These are phyloP conservation scores for Sclerodermus sp. DNA, from an alignment of 2,888 invertebrate genomes.

Conservation along the genomic window DNA sequence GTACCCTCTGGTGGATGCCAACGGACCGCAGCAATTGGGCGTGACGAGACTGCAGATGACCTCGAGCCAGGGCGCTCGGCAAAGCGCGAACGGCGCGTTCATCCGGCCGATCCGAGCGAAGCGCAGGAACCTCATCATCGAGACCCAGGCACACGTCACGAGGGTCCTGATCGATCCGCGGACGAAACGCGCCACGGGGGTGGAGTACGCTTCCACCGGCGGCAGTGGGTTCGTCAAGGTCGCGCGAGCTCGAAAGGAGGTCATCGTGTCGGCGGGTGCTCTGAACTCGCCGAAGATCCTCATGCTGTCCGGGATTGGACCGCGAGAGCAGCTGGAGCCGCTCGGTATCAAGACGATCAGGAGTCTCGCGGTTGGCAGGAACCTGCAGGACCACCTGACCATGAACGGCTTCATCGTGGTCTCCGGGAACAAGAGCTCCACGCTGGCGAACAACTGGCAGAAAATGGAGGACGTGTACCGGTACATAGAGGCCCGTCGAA, in stretches of 20 bases:
- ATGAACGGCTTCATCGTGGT: conserved; percentile 54
- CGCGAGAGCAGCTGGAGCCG: conserved; percentile 49
- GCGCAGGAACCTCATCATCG: conserved; percentile 50
- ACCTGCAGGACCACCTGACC: conserved; percentile 61
- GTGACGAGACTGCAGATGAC: conserved; percentile 68
- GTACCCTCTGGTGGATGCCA: conserved; percentile 64
- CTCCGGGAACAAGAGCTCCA: conserved; percentile 37
- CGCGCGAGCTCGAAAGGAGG: conserved; percentile 57
- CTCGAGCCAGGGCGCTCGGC: conserved; percentile 63
- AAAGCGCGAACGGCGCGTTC: conserved; percentile 68
- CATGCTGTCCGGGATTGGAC: conserved; percentile 62
- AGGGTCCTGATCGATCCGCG: conserved; percentile 59
- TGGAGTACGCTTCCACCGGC: conserved; percentile 51
- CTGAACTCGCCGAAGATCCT: conserved; percentile 61
- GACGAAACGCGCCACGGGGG: conserved; percentile 55
- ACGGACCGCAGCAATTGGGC: conserved; percentile 64
- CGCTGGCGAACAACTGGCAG: conserved; percentile 38
- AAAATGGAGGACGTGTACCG: conserved; percentile 52
- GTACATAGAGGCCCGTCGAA: conserved; percentile 58
- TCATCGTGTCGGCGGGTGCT: conserved; percentile 60
- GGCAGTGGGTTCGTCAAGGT: conserved; percentile 44
- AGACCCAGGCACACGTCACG: conserved; percentile 60
- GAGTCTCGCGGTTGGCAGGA: conserved; percentile 59
- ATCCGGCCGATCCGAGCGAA: conserved; percentile 67
- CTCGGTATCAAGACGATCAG: conserved; percentile 51